Evolutionary conservation across 1,140 invertebrate genomes (phyloP).

Genomic region (Lethrus apterus): DNA sequence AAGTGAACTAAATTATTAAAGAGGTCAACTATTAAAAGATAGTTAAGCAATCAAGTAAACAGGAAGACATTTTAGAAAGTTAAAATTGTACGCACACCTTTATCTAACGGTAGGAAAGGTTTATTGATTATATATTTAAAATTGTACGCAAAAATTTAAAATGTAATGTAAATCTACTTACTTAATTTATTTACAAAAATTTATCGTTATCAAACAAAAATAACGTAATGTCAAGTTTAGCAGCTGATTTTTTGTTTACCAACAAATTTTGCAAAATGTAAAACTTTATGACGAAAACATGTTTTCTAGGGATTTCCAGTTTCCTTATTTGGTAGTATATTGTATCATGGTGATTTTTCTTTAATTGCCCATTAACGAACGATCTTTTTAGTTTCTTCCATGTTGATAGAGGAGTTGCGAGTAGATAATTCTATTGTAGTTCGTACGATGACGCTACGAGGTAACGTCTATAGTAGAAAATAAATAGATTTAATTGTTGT

Average conservation of each 20-base stretch:
- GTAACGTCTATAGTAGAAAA: too few relatives aligned
- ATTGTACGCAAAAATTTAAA: constrained; percentile 4
- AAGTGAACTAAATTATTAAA: background rate
- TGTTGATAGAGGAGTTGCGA: too few relatives aligned
- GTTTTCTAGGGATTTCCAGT: too few relatives aligned
- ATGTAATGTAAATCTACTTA: constrained; percentile 3
- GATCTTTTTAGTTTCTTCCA: too few relatives aligned
- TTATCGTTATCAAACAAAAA: constrained; percentile 8
- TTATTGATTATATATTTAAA: background rate
- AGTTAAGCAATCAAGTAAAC: constrained; percentile 10
- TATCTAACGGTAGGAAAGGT: background rate
- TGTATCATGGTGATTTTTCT: too few relatives aligned
- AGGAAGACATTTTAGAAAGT: constrained; percentile 9
- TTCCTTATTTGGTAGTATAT: too few relatives aligned
- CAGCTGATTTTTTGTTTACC: constrained; percentile 21
- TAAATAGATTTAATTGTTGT: too few relatives aligned
- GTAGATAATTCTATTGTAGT: too few relatives aligned
- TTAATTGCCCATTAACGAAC: too few relatives aligned
- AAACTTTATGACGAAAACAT: too few relatives aligned
- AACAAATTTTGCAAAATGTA: too few relatives aligned
- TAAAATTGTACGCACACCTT: constrained; percentile 3
- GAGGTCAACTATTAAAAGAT: constrained; percentile 10
- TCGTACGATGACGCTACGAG: too few relatives aligned
- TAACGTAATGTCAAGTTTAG: constrained; percentile 10
- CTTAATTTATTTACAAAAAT: constrained; percentile 13